Conservation (phyloP, 2,797 vertebrate species). For the Dicrostonyx torquatus region DNA sequence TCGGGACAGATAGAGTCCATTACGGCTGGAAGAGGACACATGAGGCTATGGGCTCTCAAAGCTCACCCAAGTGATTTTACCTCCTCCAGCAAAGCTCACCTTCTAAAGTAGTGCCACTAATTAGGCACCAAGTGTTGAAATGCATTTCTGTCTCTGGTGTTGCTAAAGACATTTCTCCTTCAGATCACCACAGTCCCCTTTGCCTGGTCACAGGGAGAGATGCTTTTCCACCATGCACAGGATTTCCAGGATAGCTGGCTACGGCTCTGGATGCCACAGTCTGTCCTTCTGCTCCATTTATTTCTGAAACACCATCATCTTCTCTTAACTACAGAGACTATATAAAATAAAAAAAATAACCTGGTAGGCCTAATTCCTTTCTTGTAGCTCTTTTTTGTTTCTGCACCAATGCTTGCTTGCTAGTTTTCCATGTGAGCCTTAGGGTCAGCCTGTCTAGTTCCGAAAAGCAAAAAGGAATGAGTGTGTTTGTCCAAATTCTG, state of each 20-base stretch:
- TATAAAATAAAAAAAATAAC: not conserved
- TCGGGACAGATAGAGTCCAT: not conserved
- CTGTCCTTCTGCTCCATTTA: not conserved
- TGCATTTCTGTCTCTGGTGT: not conserved
- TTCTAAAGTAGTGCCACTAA: not conserved
- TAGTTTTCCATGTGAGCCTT: conserved; percentile 25
- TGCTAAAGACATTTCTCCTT: not conserved
- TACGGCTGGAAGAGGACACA: not conserved
- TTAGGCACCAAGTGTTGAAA: not conserved
- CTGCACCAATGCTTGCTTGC: not conserved
- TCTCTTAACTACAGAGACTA: not conserved
- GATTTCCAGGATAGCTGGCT: not conserved
- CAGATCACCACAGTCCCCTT: not conserved
- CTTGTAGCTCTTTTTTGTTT: conserved; percentile 5
- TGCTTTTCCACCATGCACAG: not conserved
- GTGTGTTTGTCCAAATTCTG: too few species aligned
- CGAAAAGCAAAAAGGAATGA: not conserved
- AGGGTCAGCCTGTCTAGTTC: not conserved
- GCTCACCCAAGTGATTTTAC: not conserved
- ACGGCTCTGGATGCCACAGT: not conserved
- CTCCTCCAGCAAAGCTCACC: not conserved
- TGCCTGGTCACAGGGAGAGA: not conserved
- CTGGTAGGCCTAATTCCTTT: not conserved
- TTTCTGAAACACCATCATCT: not conserved
- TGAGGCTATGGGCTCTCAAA: not conserved